Base-by-base conservation (phyloP, 2,113 vertebrate species). In the Solea solea region DNA sequence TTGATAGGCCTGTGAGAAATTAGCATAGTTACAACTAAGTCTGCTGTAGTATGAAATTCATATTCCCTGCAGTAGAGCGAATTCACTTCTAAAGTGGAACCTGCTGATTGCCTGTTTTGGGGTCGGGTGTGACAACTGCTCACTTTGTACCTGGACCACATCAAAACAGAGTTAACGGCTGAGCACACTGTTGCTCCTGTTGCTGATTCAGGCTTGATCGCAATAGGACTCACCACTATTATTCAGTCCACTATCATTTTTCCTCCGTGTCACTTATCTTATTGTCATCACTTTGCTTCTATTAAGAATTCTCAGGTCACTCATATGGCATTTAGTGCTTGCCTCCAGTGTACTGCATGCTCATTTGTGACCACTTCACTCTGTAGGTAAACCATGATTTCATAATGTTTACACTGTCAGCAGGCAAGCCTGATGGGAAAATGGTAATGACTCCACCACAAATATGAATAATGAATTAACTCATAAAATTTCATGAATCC, bases 301-400 rank as follows among this genome's bases (percentile, higher is more conserved):
- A 89, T 92, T 92, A 84, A 92, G 89, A 85, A 89, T 91, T 89
- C 80, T 90, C 80, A 81, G 89, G 89, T 92, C 92, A 92, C 84
- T 88, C 86, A 82, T 85, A 82, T 85, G 86, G 78, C 90, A 90
- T 91, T 92, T 88, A 89, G 88, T 85, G 83, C 79, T 83, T 84
- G 85, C 91, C 89, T 90, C 83, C 76, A 76, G 87, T 70, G 85
- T 69, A 83, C 83, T 64, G 68, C 72, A 58, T 72, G 88, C 86
- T 85, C 28, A 91, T 52, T 89, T 90, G 91, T 91, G 91, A 91
- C 89, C 92, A 90, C 88, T 91, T 89, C 88, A 85, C 90, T 76
- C 85, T 67, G 69, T 3, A 77, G 83, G 89, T 72, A 62, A 91
- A 87, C 72, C 75, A 81, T 69, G 82, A 85, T 91, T 92, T 92